A percentile compares a stretch with the other conserved stretches of the same genome.
Evolutionary conservation across 2,888 invertebrate genomes (phyloP).

Genomic region (Tanaodytes sp.): DNA sequence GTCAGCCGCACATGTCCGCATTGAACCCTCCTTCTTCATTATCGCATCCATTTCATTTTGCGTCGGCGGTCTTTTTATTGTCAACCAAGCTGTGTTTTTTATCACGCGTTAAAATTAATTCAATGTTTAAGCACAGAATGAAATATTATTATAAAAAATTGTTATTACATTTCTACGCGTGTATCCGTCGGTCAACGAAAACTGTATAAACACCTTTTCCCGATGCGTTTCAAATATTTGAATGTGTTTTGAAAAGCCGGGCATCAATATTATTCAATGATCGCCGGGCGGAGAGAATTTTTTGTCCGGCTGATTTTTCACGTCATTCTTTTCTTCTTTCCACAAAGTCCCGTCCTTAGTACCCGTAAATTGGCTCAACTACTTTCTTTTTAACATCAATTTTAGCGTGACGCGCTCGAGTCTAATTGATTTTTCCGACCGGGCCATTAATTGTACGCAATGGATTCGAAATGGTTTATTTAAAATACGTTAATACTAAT

Average conservation of each 20-base stretch:
- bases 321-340: conserved; percentile 2
- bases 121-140: too few relatives aligned
- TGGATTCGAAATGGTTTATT: conserved; percentile 37
- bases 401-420: conserved; percentile 31
- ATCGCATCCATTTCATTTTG: conserved; percentile 33
- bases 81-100: conserved; percentile 25
- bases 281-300: conserved; percentile 26
- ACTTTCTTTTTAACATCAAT: conserved; percentile 34
- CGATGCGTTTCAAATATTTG: too few relatives aligned
- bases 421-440: conserved; percentile 45
- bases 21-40: conserved; percentile 58
- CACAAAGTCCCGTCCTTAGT: conserved; percentile 58
- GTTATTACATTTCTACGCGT: too few relatives aligned
- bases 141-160: too few relatives aligned
- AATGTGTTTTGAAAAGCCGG: too few relatives aligned
- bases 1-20: conserved; percentile 54
- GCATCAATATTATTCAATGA: conserved; percentile 31
- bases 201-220: too few relatives aligned
- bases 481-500: conserved; percentile 37
- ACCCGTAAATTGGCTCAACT: conserved; percentile 38
- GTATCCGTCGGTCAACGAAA: too few relatives aligned
- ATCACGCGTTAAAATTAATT: conserved; percentile 7
- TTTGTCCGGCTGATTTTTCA: conserved; percentile 15
- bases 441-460: conserved; percentile 29
- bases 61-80: too few relatives aligned